phyloP scores from a whole-genome alignment of 2,113 vertebrate genomes.

The Rynchops niger region DNA sequence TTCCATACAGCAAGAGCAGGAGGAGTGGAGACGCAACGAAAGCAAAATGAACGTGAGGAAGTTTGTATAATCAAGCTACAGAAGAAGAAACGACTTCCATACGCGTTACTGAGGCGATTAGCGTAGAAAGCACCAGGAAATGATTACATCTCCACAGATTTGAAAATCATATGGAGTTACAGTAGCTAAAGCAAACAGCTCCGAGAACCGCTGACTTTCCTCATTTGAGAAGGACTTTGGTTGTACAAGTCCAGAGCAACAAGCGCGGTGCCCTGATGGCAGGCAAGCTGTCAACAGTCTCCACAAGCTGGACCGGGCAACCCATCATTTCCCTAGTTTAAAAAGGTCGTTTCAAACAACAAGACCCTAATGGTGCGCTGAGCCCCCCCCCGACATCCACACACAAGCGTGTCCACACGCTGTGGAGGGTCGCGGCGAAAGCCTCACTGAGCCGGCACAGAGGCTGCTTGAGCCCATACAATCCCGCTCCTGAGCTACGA shows the following conservation, averaged over 20 bases:
- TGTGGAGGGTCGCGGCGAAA: background rate
- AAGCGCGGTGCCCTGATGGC: background rate
- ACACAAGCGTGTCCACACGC: background rate
- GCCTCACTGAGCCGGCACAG: background rate
- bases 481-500: background rate
- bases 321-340: fast-evolving
- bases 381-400: background rate
- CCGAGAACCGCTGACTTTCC: background rate
- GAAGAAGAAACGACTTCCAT: background rate
- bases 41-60: background rate
- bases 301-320: background rate
- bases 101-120: background rate
- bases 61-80: background rate
- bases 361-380: background rate
- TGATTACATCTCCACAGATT: background rate
- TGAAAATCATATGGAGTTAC: background rate
- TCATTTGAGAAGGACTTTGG: background rate
- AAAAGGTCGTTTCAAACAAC: background rate
- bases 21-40: background rate
- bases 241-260: background rate
- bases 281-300: background rate
- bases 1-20: background rate
- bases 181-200: background rate
- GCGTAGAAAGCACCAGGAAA: background rate
- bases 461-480: background rate